phyloP scores from a whole-genome alignment of 37 sponge, comb jelly and placozoan species.

The Chondrosia reniformis region DNA sequence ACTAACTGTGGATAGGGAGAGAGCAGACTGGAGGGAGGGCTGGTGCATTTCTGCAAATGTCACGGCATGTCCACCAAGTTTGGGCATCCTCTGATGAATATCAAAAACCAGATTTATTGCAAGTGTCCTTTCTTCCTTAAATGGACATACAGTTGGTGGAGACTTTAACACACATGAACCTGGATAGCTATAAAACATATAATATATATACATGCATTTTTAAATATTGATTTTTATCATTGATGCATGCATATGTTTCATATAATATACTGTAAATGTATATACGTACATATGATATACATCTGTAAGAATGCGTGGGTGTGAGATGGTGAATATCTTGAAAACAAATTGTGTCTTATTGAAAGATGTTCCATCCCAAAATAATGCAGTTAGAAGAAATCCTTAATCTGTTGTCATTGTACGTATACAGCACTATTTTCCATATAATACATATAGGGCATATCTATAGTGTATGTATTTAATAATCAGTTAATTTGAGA shows the following conservation, averaged over 20 bases:
- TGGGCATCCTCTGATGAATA: constrained; percentile 43
- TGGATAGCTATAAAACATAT: constrained; percentile 50
- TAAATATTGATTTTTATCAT: no score
- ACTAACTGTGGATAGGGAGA: no score
- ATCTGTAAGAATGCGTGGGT: neutral
- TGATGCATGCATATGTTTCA: no score
- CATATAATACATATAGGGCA: no score
- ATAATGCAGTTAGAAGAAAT: no score
- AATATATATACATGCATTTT: neutral
- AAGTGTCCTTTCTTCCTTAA: constrained; percentile 20
- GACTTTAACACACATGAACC: constrained; percentile 61
- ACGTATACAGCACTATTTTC: no score
- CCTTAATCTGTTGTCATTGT: no score
- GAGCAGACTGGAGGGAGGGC: constrained; percentile 9
- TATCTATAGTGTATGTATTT: no score
- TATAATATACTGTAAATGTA: no score
- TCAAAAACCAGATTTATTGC: constrained; percentile 44
- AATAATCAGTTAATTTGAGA: neutral
- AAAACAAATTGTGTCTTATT: no score
- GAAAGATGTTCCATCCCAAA: neutral
- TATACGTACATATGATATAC: no score
- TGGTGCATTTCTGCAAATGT: constrained; percentile 23
- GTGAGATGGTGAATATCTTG: constrained; percentile 5
- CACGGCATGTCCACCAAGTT: constrained; percentile 43
- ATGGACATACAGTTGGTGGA: constrained; percentile 33